Base-by-base conservation (phyloP, 2,113 vertebrate species). In the Trichechus manatus region DNA sequence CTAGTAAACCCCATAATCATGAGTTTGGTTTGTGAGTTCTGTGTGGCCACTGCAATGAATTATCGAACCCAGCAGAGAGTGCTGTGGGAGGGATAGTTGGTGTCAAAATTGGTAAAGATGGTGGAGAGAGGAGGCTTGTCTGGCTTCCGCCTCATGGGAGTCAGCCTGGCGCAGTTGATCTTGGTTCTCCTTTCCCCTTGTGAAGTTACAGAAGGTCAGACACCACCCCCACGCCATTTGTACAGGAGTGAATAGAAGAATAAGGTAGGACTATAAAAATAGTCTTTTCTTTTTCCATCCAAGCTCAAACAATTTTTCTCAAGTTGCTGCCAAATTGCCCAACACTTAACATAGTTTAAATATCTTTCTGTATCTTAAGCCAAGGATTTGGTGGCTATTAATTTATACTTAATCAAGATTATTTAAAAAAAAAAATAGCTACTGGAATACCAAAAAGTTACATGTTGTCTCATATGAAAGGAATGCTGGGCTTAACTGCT, bases 321-420 rank as follows among this genome's bases (percentile, higher is more conserved):
- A 95, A 75, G 29, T 83, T 80, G 59, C 63, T 96, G 83, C 82
- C 86, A 93, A 74, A n/a, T n/a, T 47, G 27, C 68, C 80, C 87
- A 87, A 83, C 84, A 89, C 44, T 94, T 89, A 80, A 95, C 89
- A 72, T 44, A 61, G 88, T 81, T 94, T 90, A 94, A 94, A 79
- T 94, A 82, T 44, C 87, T 97, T 93, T 83, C 93, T 95, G 3
- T 70, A 85, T 92, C 91, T 90, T 94, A 92, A 94, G 88, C 86
- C 86, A 88, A 81, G 72, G 72, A 97, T 75, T 79, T 68, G 59
- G 74, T 94, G 72, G n/a, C 94, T 96, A 33, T 80, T 93, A 84
- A 94, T 27, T 88, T 53, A 88, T 42, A 81, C 42, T 81, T 42
- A 94, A 86, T 80, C 47, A n/a, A 92, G 88, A 92, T 95, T 87